Conservation (phyloP, 2,797 vertebrate genomes). For the Rallus crepitans region DNA sequence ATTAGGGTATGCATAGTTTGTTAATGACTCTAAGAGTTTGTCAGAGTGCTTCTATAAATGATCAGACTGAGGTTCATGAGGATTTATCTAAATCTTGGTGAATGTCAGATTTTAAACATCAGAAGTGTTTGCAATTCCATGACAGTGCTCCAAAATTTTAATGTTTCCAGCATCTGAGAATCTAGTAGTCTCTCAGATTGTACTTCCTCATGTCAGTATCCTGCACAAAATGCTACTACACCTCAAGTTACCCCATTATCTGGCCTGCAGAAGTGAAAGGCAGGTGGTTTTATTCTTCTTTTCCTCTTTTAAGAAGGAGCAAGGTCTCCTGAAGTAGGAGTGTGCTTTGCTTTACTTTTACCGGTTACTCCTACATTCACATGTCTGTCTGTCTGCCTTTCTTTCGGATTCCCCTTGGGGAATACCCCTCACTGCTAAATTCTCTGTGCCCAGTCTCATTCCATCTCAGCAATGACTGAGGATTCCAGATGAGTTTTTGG, state of each 20-base stretch:
- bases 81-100: neutral
- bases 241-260: neutral
- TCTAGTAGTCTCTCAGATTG: neutral
- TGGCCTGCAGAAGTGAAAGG: neutral
- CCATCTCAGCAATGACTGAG: neutral
- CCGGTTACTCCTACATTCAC: neutral
- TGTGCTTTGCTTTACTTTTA: neutral
- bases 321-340: neutral
- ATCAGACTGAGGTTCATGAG: neutral
- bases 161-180: neutral
- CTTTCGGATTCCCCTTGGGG: neutral
- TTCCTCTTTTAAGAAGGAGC: neutral
- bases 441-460: neutral
- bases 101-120: neutral
- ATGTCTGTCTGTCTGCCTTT: neutral
- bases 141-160: neutral
- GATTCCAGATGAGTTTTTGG: constrained; percentile 39
- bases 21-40: neutral
- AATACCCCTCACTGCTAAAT: neutral
- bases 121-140: neutral
- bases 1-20: neutral
- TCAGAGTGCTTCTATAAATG: neutral
- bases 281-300: neutral
- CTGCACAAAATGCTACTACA: neutral
- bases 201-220: neutral